Evolutionary conservation across 2,797 vertebrate species (phyloP).

Genomic region (Myoxocephalus aenaeus): DNA sequence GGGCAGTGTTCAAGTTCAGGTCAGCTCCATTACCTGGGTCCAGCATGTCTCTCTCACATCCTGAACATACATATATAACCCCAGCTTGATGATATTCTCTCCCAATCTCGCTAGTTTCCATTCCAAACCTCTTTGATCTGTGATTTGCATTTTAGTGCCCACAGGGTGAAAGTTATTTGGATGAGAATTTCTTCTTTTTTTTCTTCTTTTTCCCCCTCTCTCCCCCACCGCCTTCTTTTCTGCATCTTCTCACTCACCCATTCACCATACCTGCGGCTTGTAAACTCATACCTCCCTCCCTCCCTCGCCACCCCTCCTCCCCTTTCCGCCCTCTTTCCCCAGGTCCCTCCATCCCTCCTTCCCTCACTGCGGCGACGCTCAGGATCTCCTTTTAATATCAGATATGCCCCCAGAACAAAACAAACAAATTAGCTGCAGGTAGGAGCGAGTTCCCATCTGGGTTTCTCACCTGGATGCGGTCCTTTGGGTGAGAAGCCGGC

Average conservation of each 20-base stretch:
- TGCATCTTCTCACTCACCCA: constrained; percentile 79
- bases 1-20: constrained; percentile 73
- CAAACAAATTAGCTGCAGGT: constrained; percentile 76
- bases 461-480: constrained; percentile 63
- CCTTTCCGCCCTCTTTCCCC: constrained; percentile 42
- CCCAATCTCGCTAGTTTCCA: constrained; percentile 82
- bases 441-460: constrained; percentile 50
- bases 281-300: constrained; percentile 69
- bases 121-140: constrained; percentile 88
- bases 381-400: constrained; percentile 76
- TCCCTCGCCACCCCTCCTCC: neutral
- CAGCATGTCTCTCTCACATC: constrained; percentile 75
- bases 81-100: constrained; percentile 83
- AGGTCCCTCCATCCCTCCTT: constrained; percentile 44
- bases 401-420: constrained; percentile 70
- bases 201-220: neutral
- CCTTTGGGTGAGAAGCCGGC: constrained; percentile 33
- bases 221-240: constrained; percentile 68
- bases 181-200: constrained; percentile 80
- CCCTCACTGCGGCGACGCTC: constrained; percentile 30
- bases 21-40: constrained; percentile 79
- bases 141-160: constrained; percentile 87
- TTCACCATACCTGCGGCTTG: constrained; percentile 82
- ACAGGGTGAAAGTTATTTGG: constrained; percentile 87
- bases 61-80: constrained; percentile 81